Evolutionary conservation across 2,888 invertebrate genomes (phyloP).

Genomic region (Nasonovia ribisnigri): DNA sequence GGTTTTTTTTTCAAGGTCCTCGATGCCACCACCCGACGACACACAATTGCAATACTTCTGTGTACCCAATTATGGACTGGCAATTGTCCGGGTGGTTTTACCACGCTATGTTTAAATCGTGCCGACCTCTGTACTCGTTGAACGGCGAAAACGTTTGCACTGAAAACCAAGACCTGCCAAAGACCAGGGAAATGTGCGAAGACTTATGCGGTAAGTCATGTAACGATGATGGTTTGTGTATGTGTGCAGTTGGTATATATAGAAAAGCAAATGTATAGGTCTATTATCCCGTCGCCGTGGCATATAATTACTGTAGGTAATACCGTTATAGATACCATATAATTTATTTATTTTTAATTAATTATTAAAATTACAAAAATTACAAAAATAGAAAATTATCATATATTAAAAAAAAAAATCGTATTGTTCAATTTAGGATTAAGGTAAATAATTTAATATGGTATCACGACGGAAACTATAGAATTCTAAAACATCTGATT

Average conservation of each 20-base stretch:
- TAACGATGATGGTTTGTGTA: neutral
- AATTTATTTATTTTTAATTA: neutral
- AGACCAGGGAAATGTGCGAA: constrained; percentile 61
- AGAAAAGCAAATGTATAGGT: no score
- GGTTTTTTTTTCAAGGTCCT: neutral
- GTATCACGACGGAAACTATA: neutral
- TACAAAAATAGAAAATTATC: neutral
- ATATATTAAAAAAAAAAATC: neutral
- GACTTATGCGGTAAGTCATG: constrained; percentile 57
- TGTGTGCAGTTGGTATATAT: neutral
- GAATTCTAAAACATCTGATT: neutral
- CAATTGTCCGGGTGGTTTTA: constrained; percentile 62
- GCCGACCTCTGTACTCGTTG: constrained; percentile 57
- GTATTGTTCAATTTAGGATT: neutral
- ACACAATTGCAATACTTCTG: constrained; percentile 54
- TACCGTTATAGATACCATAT: no score
- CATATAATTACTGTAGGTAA: neutral
- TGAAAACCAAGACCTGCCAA: constrained; percentile 58
- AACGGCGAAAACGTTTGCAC: neutral
- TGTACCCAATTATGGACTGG: constrained; percentile 61
- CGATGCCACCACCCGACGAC: neutral
- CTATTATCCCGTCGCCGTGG: accelerated
- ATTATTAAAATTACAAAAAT: neutral
- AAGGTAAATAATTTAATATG: neutral
- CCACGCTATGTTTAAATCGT: constrained; percentile 57